Evolutionary conservation across 2,888 invertebrate species (phyloP).

Genomic region (Apomyelois bistriatella): DNA sequence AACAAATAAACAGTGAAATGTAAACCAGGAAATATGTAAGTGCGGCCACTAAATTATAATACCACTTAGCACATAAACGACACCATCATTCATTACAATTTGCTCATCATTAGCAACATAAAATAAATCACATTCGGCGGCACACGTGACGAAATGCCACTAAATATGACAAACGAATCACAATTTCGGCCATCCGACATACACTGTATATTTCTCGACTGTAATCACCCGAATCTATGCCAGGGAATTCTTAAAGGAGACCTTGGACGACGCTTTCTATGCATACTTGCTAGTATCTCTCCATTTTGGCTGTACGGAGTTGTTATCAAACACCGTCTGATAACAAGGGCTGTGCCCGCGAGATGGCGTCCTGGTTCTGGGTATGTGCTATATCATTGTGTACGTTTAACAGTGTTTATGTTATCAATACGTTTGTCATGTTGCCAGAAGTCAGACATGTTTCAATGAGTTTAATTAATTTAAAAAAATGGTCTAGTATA

Average conservation of each 20-base stretch:
- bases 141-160: slow-evolving; percentile 33
- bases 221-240: slow-evolving; percentile 60
- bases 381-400: slow-evolving; percentile 38
- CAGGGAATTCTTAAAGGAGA: slow-evolving; percentile 63
- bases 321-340: slow-evolving; percentile 27
- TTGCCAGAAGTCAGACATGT: too few species aligned
- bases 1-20: too few species aligned
- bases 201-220: slow-evolving; percentile 45
- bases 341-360: slow-evolving; percentile 25
- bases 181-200: slow-evolving; percentile 61
- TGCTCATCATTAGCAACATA: background rate
- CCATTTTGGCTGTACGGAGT: slow-evolving; percentile 42
- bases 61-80: background rate
- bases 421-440: too few species aligned
- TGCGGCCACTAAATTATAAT: background rate
- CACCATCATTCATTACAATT: slow-evolving; percentile 12
- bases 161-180: slow-evolving; percentile 51
- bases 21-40: too few species aligned
- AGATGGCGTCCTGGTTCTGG: slow-evolving; percentile 67
- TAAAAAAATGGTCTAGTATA: too few species aligned
- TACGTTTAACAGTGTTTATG: background rate
- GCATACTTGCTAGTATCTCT: slow-evolving; percentile 48
- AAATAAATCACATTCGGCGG: background rate
- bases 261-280: slow-evolving; percentile 59
- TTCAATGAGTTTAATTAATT: too few species aligned